These are phyloP conservation scores for Allygus modestus DNA, from an alignment of 2,888 invertebrate species.

Conservation along the genomic window DNA sequence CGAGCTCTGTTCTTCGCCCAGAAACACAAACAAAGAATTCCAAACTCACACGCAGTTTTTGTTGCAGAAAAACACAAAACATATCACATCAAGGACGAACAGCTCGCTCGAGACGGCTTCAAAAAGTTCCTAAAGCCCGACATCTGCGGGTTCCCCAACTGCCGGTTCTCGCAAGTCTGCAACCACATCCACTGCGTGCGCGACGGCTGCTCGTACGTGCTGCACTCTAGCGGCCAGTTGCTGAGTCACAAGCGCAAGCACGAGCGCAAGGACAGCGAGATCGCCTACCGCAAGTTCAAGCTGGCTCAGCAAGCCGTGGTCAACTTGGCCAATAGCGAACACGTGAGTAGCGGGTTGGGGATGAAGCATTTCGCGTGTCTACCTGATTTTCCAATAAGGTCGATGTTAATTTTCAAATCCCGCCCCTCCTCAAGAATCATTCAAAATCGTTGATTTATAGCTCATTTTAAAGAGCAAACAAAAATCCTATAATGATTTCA, in stretches of 20 bases:
- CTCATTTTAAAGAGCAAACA: no score
- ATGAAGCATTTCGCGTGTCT: no score
- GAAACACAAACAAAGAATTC: no score
- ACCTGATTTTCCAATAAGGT: no score
- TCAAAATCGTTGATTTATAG: no score
- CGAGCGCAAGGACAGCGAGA: slow-evolving; percentile 94
- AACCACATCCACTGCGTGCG: slow-evolving; percentile 99
- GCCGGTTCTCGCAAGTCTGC: slow-evolving; percentile 95
- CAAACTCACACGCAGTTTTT: no score
- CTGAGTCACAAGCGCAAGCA: slow-evolving; percentile 99
- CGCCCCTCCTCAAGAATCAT: no score
- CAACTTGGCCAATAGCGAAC: slow-evolving; percentile 70
- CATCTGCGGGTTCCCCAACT: slow-evolving; percentile 92
- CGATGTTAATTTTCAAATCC: no score
- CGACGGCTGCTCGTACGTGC: slow-evolving; percentile 95
- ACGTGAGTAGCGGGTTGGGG: slow-evolving; percentile 67
- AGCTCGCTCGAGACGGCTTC: slow-evolving; percentile 96
- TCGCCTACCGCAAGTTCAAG: slow-evolving; percentile 89
- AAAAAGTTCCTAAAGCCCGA: slow-evolving; percentile 99
- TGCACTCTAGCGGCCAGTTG: slow-evolving; percentile 97
- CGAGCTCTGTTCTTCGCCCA: no score
- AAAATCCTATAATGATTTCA: not conserved
- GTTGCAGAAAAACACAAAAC: slow-evolving; percentile 97
- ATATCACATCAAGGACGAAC: slow-evolving; percentile 98
- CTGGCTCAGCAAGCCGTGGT: slow-evolving; percentile 75